Percentiles rank a stretch among this genome's conserved stretches.
Evolutionary conservation across 2,888 invertebrate genomes (phyloP).

Genomic region (Lordiphosa andalusiaca): DNA sequence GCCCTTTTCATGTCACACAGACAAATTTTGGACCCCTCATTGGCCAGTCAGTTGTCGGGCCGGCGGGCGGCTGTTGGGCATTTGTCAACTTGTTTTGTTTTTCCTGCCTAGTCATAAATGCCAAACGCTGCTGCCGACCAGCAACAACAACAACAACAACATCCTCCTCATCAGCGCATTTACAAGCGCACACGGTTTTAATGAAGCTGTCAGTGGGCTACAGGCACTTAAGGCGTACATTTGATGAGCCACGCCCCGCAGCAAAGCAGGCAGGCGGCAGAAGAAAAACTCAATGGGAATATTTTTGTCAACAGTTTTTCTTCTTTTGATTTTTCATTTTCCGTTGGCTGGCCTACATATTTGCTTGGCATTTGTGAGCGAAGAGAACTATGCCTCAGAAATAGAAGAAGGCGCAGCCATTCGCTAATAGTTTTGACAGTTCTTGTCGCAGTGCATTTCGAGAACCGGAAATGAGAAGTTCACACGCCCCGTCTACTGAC

Average conservation of each 20-base stretch:
- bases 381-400: constrained; percentile 63
- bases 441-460: constrained; percentile 54
- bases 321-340: constrained; percentile 23
- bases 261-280: background rate
- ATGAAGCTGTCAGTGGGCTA: constrained; percentile 63
- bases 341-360: constrained; percentile 56
- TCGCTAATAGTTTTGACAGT: constrained; percentile 70
- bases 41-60: too few species aligned
- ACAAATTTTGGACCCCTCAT: too few species aligned
- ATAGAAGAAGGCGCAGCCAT: constrained; percentile 62
- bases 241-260: constrained; percentile 48
- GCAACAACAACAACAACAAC: constrained; percentile 25
- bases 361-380: constrained; percentile 60
- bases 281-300: constrained; percentile 38
- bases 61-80: constrained; percentile 61
- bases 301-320: constrained; percentile 50
- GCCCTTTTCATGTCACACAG: too few species aligned
- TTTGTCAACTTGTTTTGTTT: constrained; percentile 58
- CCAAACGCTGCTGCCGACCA: constrained; percentile 9
- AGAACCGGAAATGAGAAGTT: constrained; percentile 40
- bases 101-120: constrained; percentile 38
- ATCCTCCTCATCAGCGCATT: constrained; percentile 8
- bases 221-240: constrained; percentile 58
- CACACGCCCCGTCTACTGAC: constrained; percentile 23
- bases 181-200: constrained; percentile 43